Evolutionary conservation across 2,113 vertebrate species (phyloP), one percentile per base, ranked within the genome.

Genomic region (Malaclemys terrapin): DNA sequence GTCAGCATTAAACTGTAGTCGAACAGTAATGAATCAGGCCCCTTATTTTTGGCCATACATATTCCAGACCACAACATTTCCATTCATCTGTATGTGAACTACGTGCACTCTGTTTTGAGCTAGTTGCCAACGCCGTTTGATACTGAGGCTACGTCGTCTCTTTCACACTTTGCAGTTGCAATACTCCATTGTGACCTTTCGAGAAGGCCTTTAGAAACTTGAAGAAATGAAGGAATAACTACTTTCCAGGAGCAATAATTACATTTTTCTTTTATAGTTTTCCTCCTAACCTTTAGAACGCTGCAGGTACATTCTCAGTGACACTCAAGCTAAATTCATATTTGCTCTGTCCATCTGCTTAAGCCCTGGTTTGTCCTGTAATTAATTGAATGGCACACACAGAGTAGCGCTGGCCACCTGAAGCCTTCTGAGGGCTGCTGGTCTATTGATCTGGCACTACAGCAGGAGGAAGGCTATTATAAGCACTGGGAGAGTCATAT

Each of bases 141-240:
- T 59, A 80, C 7, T 1, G 0, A 2, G 22, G 8, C 10, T 3
- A 5, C 0, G 0, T 10, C 6, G 5, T 24, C 54, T 19, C 25
- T 14, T 38, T 11, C 25, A 84, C 13, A 0, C 0, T 72, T 45
- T 62, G 24, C 42, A 22, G 1, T 53, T 42, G 79, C 1, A 0
- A 27, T 50, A 16, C 42, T 20, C 31, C 20, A 62, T 85, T 52
- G n/a, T 50, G 76, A 89, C 56, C 80, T 92, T 89, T 62, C 14
- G 38, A 50, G 69, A 24, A 42, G 53, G 6, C 94, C 76, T 13
- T 47, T 65, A 85, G 84, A 87, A 90, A 49, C 50, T 25, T 76
- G 52, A 84, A 35, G 45, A 22, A 24, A 54, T n/a, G 10, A 42
- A 50, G 47, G 25, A 56, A 75, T 13, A 29, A 35, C 14, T 65